Evolutionary conservation across 2,888 invertebrate species (phyloP).

Genomic region (Caenorhabditis angaria): DNA sequence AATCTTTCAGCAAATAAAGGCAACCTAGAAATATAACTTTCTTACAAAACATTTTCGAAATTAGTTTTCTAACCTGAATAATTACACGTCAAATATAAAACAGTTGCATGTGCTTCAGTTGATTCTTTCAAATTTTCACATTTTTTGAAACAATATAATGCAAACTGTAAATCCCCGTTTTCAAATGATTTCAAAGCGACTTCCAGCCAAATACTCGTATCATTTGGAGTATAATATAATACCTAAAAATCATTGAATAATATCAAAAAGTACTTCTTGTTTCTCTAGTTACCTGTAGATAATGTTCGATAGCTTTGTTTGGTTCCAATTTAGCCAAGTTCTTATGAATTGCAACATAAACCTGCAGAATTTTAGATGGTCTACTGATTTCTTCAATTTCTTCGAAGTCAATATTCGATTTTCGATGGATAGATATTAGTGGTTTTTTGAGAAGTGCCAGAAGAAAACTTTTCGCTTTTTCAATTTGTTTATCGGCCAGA

Average conservation of each 20-base stretch:
- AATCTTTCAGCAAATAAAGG: slow-evolving; percentile 21
- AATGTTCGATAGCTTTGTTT: slow-evolving; percentile 37
- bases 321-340: slow-evolving; percentile 43
- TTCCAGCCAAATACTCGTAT: slow-evolving; percentile 43
- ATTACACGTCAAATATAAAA: slow-evolving; percentile 36
- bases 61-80: slow-evolving; percentile 28
- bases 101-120: slow-evolving; percentile 31
- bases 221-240: slow-evolving; percentile 44
- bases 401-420: slow-evolving; percentile 28
- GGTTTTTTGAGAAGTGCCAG: slow-evolving; percentile 41
- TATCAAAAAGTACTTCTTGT: not conserved
- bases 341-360: slow-evolving; percentile 49
- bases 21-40: slow-evolving; percentile 6
- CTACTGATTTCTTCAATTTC: slow-evolving; percentile 25
- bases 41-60: not conserved
- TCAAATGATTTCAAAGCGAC: slow-evolving; percentile 41
- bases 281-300: slow-evolving; percentile 35
- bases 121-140: slow-evolving; percentile 36
- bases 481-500: slow-evolving; percentile 36
- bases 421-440: slow-evolving; percentile 20
- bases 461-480: slow-evolving; percentile 32
- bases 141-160: slow-evolving; percentile 40
- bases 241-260: slow-evolving; percentile 23
- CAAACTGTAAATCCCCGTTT: slow-evolving; percentile 45
- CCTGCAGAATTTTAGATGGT: slow-evolving; percentile 46